phyloP scores from a whole-genome alignment of 1,140 invertebrate species.

The Drosophila kurseongensis region DNA sequence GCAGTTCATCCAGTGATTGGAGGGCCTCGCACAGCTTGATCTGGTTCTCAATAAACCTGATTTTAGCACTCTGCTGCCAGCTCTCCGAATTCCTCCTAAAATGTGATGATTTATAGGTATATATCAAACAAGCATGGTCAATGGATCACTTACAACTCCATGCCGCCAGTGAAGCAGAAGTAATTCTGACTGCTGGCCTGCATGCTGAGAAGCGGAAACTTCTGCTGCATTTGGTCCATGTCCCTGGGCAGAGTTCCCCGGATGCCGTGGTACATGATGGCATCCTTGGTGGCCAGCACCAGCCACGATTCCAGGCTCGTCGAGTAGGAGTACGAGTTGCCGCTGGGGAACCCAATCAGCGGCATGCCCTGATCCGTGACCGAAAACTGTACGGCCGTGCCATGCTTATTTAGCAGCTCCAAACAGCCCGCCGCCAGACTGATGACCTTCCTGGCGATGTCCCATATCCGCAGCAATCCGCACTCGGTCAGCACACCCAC shows the following conservation, averaged over 20 bases:
- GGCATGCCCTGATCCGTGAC: constrained; percentile 82
- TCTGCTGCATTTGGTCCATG: constrained; percentile 60
- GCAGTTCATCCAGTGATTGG: constrained; percentile 74
- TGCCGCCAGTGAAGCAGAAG: constrained; percentile 50
- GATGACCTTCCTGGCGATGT: constrained; percentile 49
- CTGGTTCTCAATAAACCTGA: constrained; percentile 82
- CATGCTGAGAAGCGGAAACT: constrained; percentile 74
- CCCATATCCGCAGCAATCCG: constrained; percentile 75
- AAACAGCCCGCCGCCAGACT: constrained; percentile 60
- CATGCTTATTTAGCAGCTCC: constrained; percentile 69
- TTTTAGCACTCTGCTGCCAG: constrained; percentile 78
- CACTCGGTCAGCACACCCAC: constrained; percentile 79
- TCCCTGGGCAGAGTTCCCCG: constrained; percentile 72
- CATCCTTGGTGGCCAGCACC: constrained; percentile 77
- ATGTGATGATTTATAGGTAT: background rate
- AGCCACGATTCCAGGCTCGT: constrained; percentile 74
- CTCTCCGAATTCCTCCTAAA: constrained; percentile 53
- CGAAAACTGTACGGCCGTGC: constrained; percentile 60
- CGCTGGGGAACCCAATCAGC: constrained; percentile 70
- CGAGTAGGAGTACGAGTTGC: constrained; percentile 78
- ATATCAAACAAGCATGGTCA: background rate
- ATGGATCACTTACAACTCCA: constrained; percentile 69
- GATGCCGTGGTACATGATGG: constrained; percentile 76
- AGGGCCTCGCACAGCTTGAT: constrained; percentile 78
- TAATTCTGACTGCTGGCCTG: constrained; percentile 72